Percentiles rank a stretch among this genome's conserved stretches.
Conservation (phyloP, 2,797 vertebrate genomes). For the Eulemur coronatus region DNA sequence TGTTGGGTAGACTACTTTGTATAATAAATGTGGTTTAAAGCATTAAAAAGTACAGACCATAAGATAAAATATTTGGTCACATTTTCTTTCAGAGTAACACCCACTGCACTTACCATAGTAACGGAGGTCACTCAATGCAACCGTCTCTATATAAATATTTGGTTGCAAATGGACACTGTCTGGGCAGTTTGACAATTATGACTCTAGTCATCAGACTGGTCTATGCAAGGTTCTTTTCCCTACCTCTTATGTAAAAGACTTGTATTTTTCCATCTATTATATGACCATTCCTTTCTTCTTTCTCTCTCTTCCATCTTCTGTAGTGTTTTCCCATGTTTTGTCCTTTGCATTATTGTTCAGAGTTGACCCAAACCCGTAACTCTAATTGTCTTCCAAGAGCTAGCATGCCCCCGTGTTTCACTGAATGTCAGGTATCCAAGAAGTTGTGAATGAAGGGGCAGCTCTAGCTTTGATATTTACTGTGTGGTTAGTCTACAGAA, state of each 20-base stretch:
- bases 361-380: neutral
- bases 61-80: neutral
- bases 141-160: slow-evolving; percentile 18
- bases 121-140: neutral
- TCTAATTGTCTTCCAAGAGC: neutral
- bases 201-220: neutral
- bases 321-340: neutral
- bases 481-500: neutral
- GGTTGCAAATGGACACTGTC: neutral
- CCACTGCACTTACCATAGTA: neutral
- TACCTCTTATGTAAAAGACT: neutral
- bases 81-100: neutral
- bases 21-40: neutral
- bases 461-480: neutral
- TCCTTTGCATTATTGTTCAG: neutral
- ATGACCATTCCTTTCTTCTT: neutral
- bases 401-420: neutral
- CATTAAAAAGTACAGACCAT: neutral
- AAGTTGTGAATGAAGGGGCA: neutral
- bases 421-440: neutral
- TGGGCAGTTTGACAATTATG: slow-evolving; percentile 6
- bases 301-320: neutral
- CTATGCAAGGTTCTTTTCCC: neutral
- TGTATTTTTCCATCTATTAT: neutral
- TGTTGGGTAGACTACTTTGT: neutral